Base-by-base conservation (phyloP, 2,113 vertebrate species). In the Muntiacus reevesi region DNA sequence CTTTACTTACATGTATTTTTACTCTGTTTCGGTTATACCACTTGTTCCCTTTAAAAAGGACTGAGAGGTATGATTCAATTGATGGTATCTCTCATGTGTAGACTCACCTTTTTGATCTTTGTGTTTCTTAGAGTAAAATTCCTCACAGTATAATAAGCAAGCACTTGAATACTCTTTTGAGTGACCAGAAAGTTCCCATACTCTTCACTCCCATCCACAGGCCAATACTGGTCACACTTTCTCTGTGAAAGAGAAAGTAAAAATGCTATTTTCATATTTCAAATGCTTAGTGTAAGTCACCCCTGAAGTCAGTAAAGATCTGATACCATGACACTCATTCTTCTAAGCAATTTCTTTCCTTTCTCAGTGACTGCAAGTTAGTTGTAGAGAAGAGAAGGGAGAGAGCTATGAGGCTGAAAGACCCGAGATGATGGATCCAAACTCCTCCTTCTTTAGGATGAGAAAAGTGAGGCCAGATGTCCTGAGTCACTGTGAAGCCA, bases 221-320 rank as follows among this genome's bases (percentile, higher is more conserved):
- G 99, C 99, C 99, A 99, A 96, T 99, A 99, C 97, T 99, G 99
- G 97, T 99, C 99, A 99, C 99, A 99, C 98, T 99, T 99, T 98
- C 99, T 99, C 99, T 99, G 98, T 91, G 91, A 98, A 76, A 96
- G 94, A 98, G 5, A 98, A 98, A 78, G 28, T 1, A 94, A 78
- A 97, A 54, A 67, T 40, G 95, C 6, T 87, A 89, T 89, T 40
- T 76, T 43, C 28, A 1, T 50, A 94, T 87, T 33, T 60, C 33
- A 82, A 93, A 92, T 23, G 5, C 33, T 89, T 28, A 89, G 23
- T 85, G 36, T 86, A 78, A 94, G 76, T 45, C 17, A 23, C 12
- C 7, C 21, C 43, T 87, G 60, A 97, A 60, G 50, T 59, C 15
- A 55, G 40, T 74, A 47, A 89, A 79, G 21, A 54, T 57, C 25